phyloP scores from a whole-genome alignment of 2,797 vertebrate genomes.

The Urocyon cinereoargenteus region DNA sequence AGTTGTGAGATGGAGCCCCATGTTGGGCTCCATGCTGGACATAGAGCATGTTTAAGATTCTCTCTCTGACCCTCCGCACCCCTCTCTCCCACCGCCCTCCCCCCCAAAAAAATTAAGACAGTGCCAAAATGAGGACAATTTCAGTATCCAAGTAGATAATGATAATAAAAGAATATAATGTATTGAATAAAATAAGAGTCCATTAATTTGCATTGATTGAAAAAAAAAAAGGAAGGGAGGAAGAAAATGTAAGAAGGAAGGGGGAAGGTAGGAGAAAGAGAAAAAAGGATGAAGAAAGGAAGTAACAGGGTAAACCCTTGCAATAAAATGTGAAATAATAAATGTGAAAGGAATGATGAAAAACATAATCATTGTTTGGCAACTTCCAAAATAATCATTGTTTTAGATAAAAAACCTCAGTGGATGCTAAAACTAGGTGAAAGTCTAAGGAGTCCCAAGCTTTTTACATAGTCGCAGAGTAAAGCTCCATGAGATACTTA shows the following conservation, averaged over 20 bases:
- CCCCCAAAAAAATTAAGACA: conserved; percentile 30
- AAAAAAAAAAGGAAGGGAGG: background rate
- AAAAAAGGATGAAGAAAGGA: background rate
- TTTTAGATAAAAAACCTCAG: background rate
- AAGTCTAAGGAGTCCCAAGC: background rate
- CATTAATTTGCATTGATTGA: background rate
- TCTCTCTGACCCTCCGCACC: background rate
- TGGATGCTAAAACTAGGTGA: background rate
- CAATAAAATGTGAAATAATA: conserved; percentile 58
- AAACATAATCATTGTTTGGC: conserved; percentile 16
- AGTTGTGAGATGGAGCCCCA: background rate
- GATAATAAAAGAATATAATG: conserved; percentile 23
- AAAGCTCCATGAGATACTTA: background rate
- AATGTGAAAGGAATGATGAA: conserved; percentile 26
- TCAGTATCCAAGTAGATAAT: conserved; percentile 29
- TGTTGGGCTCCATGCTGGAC: background rate
- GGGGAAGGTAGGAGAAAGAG: too few relatives aligned
- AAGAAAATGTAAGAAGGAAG: too few relatives aligned
- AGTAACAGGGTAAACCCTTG: background rate
- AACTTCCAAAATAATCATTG: background rate
- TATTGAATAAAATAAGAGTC: conserved; percentile 49
- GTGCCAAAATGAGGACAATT: background rate
- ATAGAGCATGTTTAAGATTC: background rate
- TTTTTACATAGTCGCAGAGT: background rate
- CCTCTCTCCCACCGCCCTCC: fast-evolving